Evolutionary conservation across 2,888 invertebrate genomes (phyloP).

Genomic region (Timema podura): DNA sequence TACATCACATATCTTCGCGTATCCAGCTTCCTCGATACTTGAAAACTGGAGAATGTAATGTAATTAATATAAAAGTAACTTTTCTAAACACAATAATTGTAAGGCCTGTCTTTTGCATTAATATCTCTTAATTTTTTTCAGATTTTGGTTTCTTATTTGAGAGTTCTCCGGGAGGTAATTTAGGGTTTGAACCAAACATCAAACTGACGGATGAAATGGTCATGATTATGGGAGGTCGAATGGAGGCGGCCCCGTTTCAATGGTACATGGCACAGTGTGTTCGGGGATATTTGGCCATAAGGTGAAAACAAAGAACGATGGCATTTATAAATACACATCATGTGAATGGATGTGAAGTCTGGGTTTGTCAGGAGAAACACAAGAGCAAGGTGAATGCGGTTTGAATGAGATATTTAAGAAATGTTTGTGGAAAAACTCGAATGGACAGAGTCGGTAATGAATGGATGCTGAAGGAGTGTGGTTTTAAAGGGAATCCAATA

Average conservation of each 20-base stretch:
- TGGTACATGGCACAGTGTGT: slow-evolving; percentile 99
- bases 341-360: background rate
- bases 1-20: no score
- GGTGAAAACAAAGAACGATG: slow-evolving; percentile 40
- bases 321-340: slow-evolving; percentile 46
- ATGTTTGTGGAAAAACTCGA: no score
- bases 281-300: slow-evolving; percentile 92
- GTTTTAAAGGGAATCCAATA: no score
- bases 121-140: slow-evolving; percentile 42
- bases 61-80: slow-evolving; percentile 23
- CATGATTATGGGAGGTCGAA: slow-evolving; percentile 99
- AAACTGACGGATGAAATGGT: slow-evolving; percentile 99
- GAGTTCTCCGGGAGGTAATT: slow-evolving; percentile 96
- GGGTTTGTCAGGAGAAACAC: no score
- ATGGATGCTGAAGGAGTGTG: no score
- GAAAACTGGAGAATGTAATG: background rate
- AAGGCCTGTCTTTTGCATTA: background rate
- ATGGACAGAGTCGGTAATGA: no score
- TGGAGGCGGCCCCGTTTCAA: slow-evolving; percentile 93
- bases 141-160: slow-evolving; percentile 99
- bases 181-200: slow-evolving; percentile 98
- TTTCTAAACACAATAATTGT: no score
- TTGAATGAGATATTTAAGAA: no score
- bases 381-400: no score
- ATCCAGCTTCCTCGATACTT: background rate